Conservation (phyloP, 2,797 vertebrate genomes). For the Chelidonichthys spinosus region DNA sequence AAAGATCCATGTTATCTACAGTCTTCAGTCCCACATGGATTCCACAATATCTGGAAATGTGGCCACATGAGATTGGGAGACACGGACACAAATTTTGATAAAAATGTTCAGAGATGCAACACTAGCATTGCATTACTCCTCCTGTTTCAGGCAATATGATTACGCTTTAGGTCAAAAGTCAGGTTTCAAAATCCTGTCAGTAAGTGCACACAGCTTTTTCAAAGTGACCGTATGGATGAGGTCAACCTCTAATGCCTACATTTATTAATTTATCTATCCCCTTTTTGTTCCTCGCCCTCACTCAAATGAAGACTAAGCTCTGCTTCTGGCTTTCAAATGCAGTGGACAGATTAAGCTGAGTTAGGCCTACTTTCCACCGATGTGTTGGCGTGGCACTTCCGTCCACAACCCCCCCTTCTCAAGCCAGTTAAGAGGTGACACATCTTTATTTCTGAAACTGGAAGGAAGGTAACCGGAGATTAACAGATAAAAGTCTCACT, state of each 20-base stretch:
- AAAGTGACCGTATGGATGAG: constrained; percentile 71
- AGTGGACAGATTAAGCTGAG: constrained; percentile 82
- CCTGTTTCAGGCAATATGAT: constrained; percentile 46
- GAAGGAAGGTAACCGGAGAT: constrained; percentile 61
- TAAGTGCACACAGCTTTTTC: constrained; percentile 65
- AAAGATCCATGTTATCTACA: constrained; percentile 29
- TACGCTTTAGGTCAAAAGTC: constrained; percentile 66
- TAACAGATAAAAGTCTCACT: constrained; percentile 27
- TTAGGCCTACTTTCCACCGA: constrained; percentile 77
- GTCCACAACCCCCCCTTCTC: constrained; percentile 33
- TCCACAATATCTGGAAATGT: constrained; percentile 41
- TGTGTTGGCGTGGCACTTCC: constrained; percentile 80
- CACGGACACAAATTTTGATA: constrained; percentile 39
- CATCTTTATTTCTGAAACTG: constrained; percentile 51
- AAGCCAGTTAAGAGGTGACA: constrained; percentile 58
- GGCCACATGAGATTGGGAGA: constrained; percentile 31
- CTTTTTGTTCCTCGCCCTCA: constrained; percentile 35
- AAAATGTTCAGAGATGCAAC: constrained; percentile 39
- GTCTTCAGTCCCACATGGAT: constrained; percentile 23
- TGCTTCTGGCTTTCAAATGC: constrained; percentile 74
- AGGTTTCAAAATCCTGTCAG: constrained; percentile 70
- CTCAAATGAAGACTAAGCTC: constrained; percentile 78
- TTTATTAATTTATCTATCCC: constrained; percentile 75
- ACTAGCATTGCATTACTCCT: background rate
- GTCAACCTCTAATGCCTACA: constrained; percentile 79